Evolutionary conservation across 2,113 vertebrate species (phyloP), one percentile per base, ranked within the genome.

Genomic region (Arenaria interpres): DNA sequence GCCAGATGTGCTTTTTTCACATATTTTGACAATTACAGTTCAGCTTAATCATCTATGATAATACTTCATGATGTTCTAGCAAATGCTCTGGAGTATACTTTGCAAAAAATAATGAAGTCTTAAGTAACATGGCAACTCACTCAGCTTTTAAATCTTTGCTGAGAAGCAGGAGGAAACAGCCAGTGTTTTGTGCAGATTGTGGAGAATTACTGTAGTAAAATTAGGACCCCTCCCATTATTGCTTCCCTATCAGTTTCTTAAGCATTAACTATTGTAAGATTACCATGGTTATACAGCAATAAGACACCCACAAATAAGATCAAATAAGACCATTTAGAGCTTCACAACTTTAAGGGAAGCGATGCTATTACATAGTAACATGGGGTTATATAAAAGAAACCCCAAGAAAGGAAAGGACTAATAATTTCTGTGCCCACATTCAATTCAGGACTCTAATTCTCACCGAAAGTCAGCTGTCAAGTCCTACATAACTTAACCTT

Each of bases 1-100:
- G 84, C 89, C 96, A 97, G 94, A 96, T 97, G 96, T 94, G 91
- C 83, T 96, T 96, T 95, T 94, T 95, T 97, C 96, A 95, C 94
- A n/a, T 96, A 97, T 96, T 96, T 97, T 95, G 97, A 94, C 93
- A 95, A 97, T 95, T 97, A 97, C 69, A 76, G 92, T 95, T 97
- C 89, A 85, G 82, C 92, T 97, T 96, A 97, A 97, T 97, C 88
- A 97, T 97, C 96, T 97, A 97, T 86, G 85, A 95, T 95, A 96
- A 88, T 93, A 94, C 89, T 96, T 95, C 93, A 95, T 89, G 87
- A 93, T 94, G 88, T 91, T 97, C 92, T 53, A 96, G 87, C 46
- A 75, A 97, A 97, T 93, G 76, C 93, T 96, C 95, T 92, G 45
- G 97, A 95, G 92, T 76, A 97, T 93, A 96, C 90, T 96, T 94